Evolutionary conservation across 1,140 invertebrate genomes (phyloP).

Genomic region (Brachionus koreanus): DNA sequence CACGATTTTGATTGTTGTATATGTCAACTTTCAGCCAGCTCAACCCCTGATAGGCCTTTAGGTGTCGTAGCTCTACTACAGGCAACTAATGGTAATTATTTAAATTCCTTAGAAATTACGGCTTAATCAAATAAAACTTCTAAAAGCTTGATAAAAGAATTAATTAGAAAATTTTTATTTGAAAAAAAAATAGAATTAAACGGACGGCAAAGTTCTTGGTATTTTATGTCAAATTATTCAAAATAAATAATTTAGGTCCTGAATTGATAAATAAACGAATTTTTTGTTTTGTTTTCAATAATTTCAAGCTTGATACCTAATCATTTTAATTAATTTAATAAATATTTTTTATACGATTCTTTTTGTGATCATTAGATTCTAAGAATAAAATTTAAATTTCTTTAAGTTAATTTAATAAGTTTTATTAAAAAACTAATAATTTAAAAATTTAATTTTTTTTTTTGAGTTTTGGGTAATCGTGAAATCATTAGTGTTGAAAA

Average conservation of each 20-base stretch:
- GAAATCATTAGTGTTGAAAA: neutral
- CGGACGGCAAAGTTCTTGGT: no score
- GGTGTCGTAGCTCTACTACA: conserved; percentile 83
- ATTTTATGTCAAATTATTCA: no score
- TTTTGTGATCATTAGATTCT: neutral
- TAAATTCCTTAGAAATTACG: no score
- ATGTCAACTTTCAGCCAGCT: conserved; percentile 81
- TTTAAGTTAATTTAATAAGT: no score
- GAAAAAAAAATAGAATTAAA: no score
- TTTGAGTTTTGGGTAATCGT: neutral
- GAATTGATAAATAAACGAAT: no score
- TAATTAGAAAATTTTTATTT: no score
- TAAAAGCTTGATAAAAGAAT: no score
- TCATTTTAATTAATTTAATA: neutral
- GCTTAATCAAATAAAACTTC: no score
- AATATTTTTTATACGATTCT: neutral
- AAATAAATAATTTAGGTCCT: no score
- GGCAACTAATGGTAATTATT: conserved; percentile 65
- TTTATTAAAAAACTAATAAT: neutral
- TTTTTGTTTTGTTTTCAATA: no score
- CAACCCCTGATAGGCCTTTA: conserved; percentile 77
- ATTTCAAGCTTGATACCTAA: no score
- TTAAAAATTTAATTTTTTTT: neutral
- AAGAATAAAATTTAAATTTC: neutral
- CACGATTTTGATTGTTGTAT: conserved; percentile 88